A percentile compares a stretch with the other conserved stretches of the same genome.
These are phyloP conservation scores for Bombyx mori DNA, from an alignment of 1,140 invertebrate genomes.

Conservation along the genomic window DNA sequence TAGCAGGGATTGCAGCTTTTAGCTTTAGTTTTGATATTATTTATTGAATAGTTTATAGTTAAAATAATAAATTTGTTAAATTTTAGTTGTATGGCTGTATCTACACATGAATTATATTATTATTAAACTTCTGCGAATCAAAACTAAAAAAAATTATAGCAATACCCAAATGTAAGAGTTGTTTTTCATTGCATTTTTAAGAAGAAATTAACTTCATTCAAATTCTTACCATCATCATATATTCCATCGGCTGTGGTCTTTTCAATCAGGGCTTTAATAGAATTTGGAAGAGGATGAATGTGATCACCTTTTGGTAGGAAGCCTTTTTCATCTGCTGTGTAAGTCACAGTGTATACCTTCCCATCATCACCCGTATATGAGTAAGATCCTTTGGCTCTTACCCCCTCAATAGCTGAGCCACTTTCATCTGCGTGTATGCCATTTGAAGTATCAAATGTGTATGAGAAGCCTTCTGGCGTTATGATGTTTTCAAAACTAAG, in stretches of 20 bases:
- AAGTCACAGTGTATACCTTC: slow-evolving; percentile 75
- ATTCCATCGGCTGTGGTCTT: slow-evolving; percentile 41
- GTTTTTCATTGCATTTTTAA: too few species aligned
- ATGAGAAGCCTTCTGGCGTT: slow-evolving; percentile 72
- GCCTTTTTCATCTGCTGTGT: slow-evolving; percentile 76
- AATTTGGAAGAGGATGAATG: slow-evolving; percentile 72
- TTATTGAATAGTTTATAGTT: too few species aligned
- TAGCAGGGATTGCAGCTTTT: too few species aligned
- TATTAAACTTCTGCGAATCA: too few species aligned
- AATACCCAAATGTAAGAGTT: too few species aligned
- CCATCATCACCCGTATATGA: slow-evolving; percentile 76
- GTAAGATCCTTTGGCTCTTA: slow-evolving; percentile 71
- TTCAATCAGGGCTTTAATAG: slow-evolving; percentile 66
- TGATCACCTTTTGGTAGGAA: slow-evolving; percentile 79
- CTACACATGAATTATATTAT: too few species aligned
- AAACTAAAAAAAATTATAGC: too few species aligned
- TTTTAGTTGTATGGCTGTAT: too few species aligned
- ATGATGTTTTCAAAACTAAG: slow-evolving; percentile 51
- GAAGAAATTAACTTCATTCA: neutral
- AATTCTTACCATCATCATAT: slow-evolving; percentile 43
- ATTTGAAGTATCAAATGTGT: slow-evolving; percentile 76
- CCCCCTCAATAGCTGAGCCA: slow-evolving; percentile 62
- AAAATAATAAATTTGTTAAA: too few species aligned
- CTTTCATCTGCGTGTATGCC: slow-evolving; percentile 74
- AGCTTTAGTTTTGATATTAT: too few species aligned